Conservation (phyloP, 2,888 invertebrate genomes). For the Gonocerus acuteangulatus region DNA sequence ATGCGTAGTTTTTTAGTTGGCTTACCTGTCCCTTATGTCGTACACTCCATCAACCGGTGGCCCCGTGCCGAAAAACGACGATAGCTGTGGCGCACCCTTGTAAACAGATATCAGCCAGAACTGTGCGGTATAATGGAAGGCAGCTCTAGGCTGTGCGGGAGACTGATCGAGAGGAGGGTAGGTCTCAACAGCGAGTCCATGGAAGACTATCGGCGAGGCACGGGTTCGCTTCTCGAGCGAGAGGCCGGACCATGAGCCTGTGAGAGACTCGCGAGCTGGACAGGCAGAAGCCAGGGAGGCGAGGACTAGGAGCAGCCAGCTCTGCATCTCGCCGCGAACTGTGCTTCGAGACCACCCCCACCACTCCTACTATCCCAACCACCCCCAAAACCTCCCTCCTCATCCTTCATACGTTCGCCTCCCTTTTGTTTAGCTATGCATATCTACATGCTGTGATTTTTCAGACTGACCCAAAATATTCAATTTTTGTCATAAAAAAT, state of each 20-base stretch:
- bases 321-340: slow-evolving; percentile 8
- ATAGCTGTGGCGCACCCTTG: slow-evolving; percentile 50
- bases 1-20: no score
- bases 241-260: slow-evolving; percentile 31
- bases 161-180: slow-evolving; percentile 34
- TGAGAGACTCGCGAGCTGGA: slow-evolving; percentile 38
- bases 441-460: no score
- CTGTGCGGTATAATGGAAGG: slow-evolving; percentile 39
- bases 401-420: background rate
- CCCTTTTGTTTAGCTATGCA: background rate
- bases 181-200: slow-evolving; percentile 47
- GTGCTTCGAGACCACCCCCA: slow-evolving; percentile 11
- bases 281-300: slow-evolving; percentile 13
- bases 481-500: no score
- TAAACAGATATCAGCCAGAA: slow-evolving; percentile 54
- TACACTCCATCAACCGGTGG: slow-evolving; percentile 50
- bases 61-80: slow-evolving; percentile 45
- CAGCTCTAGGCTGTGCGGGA: slow-evolving; percentile 28
- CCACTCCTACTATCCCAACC: background rate
- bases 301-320: slow-evolving; percentile 4
- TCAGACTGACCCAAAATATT: no score
- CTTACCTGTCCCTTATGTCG: slow-evolving; percentile 53
- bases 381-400: background rate
- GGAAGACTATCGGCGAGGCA: slow-evolving; percentile 51
- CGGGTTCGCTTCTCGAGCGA: slow-evolving; percentile 49